phyloP scores from a whole-genome alignment of 2,113 vertebrate genomes.

The Cavia aperea region DNA sequence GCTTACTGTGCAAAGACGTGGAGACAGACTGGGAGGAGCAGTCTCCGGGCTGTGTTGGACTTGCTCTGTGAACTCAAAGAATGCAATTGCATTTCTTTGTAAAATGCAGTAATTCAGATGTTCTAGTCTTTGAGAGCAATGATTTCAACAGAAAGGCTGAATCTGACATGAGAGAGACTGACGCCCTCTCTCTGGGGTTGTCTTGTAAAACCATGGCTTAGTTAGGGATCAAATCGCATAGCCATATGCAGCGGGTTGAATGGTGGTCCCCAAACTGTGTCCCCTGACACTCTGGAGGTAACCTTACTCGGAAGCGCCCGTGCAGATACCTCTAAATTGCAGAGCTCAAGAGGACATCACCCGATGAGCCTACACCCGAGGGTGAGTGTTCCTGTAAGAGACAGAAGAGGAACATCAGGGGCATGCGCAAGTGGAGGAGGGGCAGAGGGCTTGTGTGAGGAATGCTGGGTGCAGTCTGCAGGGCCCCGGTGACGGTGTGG shows the following conservation, averaged over 20 bases:
- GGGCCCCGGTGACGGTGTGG: accelerated
- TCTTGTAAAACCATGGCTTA: background rate
- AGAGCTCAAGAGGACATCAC: background rate
- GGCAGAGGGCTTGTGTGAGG: accelerated
- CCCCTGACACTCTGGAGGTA: accelerated
- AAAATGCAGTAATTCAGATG: background rate
- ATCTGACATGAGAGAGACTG: background rate
- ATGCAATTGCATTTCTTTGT: background rate
- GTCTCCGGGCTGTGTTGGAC: too few relatives aligned
- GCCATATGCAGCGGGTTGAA: too few relatives aligned
- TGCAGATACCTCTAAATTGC: accelerated
- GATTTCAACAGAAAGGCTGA: background rate
- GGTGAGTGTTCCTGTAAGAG: background rate
- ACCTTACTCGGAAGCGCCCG: background rate
- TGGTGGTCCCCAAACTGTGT: accelerated
- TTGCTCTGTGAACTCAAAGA: background rate
- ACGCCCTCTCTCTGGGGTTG: background rate
- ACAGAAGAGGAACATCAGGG: accelerated
- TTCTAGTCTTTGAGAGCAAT: accelerated
- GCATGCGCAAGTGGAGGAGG: accelerated
- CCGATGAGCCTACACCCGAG: accelerated
- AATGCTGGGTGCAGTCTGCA: accelerated
- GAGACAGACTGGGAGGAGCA: accelerated
- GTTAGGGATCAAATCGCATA: accelerated
- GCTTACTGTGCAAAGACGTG: accelerated